A percentile compares a stretch with the other conserved stretches of the same genome.
phyloP scores from a whole-genome alignment of 1,140 invertebrate genomes.

The Laupala kohalensis region DNA sequence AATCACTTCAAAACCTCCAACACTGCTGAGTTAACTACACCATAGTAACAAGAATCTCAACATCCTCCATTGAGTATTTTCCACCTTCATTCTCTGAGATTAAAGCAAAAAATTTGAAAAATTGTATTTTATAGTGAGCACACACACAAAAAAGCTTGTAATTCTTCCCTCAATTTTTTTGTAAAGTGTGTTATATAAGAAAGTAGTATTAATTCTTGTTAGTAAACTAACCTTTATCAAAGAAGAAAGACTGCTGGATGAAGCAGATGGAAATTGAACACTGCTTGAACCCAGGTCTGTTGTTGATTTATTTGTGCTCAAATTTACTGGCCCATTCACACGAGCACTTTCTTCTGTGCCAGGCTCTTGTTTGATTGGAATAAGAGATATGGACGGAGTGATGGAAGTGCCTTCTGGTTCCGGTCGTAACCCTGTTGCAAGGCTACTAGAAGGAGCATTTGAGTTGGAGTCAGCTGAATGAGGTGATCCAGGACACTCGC shows the following conservation, averaged over 20 bases:
- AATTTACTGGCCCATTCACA: slow-evolving; percentile 24
- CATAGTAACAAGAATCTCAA: too few relatives aligned
- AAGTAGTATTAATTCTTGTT: too few relatives aligned
- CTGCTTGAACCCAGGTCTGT: not conserved
- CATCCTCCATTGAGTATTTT: too few relatives aligned
- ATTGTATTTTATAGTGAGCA: too few relatives aligned
- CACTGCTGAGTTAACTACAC: too few relatives aligned
- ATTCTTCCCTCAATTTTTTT: too few relatives aligned
- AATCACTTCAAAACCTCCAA: too few relatives aligned
- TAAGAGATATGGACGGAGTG: slow-evolving; percentile 70
- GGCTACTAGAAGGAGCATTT: slow-evolving; percentile 54
- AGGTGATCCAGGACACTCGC: slow-evolving; percentile 49
- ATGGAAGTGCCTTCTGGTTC: slow-evolving; percentile 48
- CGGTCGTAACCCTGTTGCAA: slow-evolving; percentile 28
- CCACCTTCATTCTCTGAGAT: too few relatives aligned
- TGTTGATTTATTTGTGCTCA: slow-evolving; percentile 19
- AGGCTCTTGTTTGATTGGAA: slow-evolving; percentile 69
- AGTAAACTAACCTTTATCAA: slow-evolving; percentile 16
- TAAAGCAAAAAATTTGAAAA: too few relatives aligned
- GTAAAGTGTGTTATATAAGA: too few relatives aligned
- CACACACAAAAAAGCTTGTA: too few relatives aligned
- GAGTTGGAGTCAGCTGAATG: slow-evolving; percentile 62
- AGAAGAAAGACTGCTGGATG: slow-evolving; percentile 39
- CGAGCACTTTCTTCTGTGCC: slow-evolving; percentile 21
- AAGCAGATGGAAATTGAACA: slow-evolving; percentile 25